Evolutionary conservation across 2,797 vertebrate genomes (phyloP).

Genomic region (Hybognathus amarus): DNA sequence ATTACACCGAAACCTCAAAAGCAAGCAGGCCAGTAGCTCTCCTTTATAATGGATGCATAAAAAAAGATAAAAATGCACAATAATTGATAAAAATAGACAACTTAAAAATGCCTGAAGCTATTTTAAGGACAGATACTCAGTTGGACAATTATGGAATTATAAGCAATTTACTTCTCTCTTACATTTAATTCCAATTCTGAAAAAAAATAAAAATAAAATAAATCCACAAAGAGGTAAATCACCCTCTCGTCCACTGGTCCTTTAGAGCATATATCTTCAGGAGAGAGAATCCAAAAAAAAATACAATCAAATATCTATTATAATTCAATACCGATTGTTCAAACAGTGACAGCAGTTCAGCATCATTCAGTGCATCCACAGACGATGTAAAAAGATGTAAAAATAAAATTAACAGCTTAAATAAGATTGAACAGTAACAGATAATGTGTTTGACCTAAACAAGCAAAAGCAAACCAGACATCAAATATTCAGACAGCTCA

Average conservation of each 20-base stretch:
- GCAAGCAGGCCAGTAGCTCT: neutral
- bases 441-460: constrained; percentile 24
- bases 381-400: constrained; percentile 6
- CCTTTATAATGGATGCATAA: neutral
- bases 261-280: neutral
- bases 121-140: neutral
- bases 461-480: constrained; percentile 11
- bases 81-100: neutral
- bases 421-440: constrained; percentile 19
- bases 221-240: neutral
- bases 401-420: constrained; percentile 33
- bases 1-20: neutral
- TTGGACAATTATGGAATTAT: neutral
- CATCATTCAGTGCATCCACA: constrained; percentile 6
- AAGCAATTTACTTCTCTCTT: neutral
- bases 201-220: neutral
- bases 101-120: neutral
- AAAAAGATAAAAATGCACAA: neutral
- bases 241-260: neutral
- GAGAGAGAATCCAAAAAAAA: neutral
- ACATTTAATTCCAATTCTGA: neutral
- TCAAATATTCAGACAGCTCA: constrained; percentile 9
- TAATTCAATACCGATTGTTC: neutral
- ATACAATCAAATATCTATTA: neutral
- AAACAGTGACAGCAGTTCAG: constrained; percentile 15